Evolutionary conservation across 2,888 invertebrate genomes (phyloP).

Genomic region (Plagodis dolabraria): DNA sequence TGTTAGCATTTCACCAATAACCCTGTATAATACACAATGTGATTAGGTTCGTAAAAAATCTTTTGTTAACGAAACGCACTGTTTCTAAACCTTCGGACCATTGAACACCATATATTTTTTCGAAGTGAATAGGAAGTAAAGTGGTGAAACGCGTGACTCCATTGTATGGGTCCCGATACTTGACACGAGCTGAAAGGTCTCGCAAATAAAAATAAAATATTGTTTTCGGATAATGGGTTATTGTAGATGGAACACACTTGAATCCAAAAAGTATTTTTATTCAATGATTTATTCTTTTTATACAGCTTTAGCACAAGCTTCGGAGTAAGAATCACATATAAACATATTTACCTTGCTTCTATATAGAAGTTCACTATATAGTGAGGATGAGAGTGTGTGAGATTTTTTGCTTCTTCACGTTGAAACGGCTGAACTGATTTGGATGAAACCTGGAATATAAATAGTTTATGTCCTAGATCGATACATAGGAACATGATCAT

Average conservation of each 20-base stretch:
- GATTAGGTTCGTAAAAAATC: too few species aligned
- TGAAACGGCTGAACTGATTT: too few species aligned
- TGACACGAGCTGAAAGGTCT: slow-evolving; percentile 16
- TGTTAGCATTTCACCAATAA: too few species aligned
- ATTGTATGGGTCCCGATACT: slow-evolving; percentile 9
- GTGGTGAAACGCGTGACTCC: slow-evolving; percentile 13
- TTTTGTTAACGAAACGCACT: background rate
- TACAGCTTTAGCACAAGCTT: background rate
- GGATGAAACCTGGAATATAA: too few species aligned
- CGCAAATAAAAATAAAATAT: slow-evolving; percentile 14
- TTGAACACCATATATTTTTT: slow-evolving; percentile 3
- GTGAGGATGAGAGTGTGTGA: too few species aligned
- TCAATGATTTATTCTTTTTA: background rate
- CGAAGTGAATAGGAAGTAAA: slow-evolving; percentile 4
- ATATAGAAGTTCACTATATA: too few species aligned
- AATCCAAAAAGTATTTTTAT: slow-evolving; percentile 1
- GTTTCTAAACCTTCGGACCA: slow-evolving; percentile 2
- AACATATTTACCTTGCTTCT: too few species aligned
- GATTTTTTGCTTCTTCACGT: too few species aligned
- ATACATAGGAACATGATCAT: too few species aligned
- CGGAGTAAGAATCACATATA: background rate
- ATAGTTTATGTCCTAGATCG: too few species aligned
- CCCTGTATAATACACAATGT: too few species aligned
- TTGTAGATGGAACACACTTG: slow-evolving; percentile 9
- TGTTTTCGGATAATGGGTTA: slow-evolving; percentile 13